Conservation (phyloP, 2,113 vertebrate species). For the Phoxinus phoxinus region DNA sequence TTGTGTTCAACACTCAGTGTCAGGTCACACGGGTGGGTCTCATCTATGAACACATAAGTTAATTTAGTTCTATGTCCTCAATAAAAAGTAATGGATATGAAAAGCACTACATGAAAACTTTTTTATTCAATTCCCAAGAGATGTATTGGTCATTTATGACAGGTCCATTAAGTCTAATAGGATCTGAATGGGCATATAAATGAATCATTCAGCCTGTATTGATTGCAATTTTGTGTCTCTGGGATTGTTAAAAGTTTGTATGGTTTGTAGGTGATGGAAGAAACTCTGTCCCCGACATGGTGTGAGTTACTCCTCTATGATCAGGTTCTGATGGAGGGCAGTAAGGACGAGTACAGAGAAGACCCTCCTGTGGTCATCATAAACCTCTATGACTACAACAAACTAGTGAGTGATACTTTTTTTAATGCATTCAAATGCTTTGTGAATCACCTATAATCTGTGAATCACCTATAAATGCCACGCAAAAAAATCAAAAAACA, state of each 20-base stretch:
- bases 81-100: neutral
- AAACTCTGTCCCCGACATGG: conserved; percentile 91
- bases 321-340: conserved; percentile 87
- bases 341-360: conserved; percentile 81
- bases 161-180: neutral
- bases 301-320: conserved; percentile 88
- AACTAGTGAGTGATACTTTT: conserved; percentile 75
- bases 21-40: conserved; percentile 83
- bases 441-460: neutral
- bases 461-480: neutral
- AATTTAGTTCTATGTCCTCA: neutral
- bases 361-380: conserved; percentile 87
- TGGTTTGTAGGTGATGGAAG: conserved; percentile 77
- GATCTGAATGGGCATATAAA: neutral
- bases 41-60: neutral
- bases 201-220: neutral
- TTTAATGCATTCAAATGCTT: neutral
- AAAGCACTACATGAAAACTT: neutral
- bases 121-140: neutral
- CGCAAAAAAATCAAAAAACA: no score
- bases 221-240: neutral
- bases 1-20: conserved; percentile 90
- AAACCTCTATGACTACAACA: conserved; percentile 85
- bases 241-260: conserved; percentile 4
- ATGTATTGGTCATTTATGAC: conserved; percentile 1